Evolutionary conservation across 2,888 invertebrate genomes (phyloP).

Genomic region (Amphipyra tragopoginis): DNA sequence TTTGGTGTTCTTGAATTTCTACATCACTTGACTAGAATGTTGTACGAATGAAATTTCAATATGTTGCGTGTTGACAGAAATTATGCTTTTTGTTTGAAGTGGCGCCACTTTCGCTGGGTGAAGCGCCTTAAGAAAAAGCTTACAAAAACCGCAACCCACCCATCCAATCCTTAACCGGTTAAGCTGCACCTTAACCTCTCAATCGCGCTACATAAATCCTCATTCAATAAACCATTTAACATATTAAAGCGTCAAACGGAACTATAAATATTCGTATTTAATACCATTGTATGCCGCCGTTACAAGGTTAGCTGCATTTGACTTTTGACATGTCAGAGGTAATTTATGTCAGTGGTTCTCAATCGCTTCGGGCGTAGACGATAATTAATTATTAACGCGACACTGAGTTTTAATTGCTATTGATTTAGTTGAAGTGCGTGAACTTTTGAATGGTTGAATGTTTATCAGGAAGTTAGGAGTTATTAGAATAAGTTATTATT

Average conservation of each 20-base stretch:
- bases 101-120: too few species aligned
- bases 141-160: background rate
- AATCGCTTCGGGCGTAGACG: constrained; percentile 6
- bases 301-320: constrained; percentile 44
- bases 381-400: constrained; percentile 3
- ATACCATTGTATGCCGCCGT: background rate
- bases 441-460: background rate
- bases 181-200: background rate
- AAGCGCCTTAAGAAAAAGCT: background rate
- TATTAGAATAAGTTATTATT: background rate
- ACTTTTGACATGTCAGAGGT: constrained; percentile 19
- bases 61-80: too few species aligned
- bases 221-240: constrained; percentile 25
- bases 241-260: constrained; percentile 5
- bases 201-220: background rate
- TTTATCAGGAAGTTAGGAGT: background rate
- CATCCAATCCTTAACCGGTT: background rate
- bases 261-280: constrained; percentile 4
- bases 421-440: background rate
- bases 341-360: constrained; percentile 17
- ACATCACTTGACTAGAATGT: too few species aligned
- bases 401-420: constrained; percentile 20
- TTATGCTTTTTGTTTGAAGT: too few species aligned
- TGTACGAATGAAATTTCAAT: too few species aligned
- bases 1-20: too few species aligned